Evolutionary conservation across 2,888 invertebrate species (phyloP), one percentile per base, ranked within the genome.

Genomic region (Caenorhabditis macrosperma): DNA sequence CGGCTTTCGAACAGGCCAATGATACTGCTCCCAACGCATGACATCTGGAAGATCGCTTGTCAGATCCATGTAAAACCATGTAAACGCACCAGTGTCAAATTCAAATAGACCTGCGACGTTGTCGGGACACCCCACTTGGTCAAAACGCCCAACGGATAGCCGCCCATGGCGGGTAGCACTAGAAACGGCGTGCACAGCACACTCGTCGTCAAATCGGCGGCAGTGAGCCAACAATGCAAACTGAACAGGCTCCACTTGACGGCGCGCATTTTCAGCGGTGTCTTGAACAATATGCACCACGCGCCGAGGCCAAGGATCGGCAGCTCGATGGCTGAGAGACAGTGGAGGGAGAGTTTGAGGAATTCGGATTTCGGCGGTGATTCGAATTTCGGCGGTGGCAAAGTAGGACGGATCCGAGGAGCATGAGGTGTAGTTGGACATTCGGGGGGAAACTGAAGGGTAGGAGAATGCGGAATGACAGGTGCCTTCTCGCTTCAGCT

Each of bases 241-340:
- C 17, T 46, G n/a, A 61, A 41, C 46, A 61, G 17, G 10, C 20
- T 44, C 44, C 61, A 61, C 20, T 61, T 61, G 12, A 61, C 61
- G 9, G 24, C 22, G 2, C 4, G 4, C 61, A 61, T 61, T 17
- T 44, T 26, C 6, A 30, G n/a, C 1, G 61, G 61, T 0, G 61
- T 61, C 10, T 46, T 44, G 41, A 46, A 30, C 0, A 61, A 17
- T 12, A 61, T 61, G 24, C 59, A 59, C 2, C 24, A 59, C 15
- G 41, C 59, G 0, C 41, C 59, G 35, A 59, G 15, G 2, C 41
- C 4, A n/a, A 24, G 38, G 12, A 59, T 24, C 2, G 59, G 59
- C 9, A 41, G 24, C 24, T 59, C 41, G 26, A 59, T 30, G 20
- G 33, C 33, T 55, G 55, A 28, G 4, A 55, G n/a, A n/a, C 28